A percentile compares a stretch with the other conserved stretches of the same genome.
Conservation (phyloP, 2,888 invertebrate genomes). For the Lasioglossum figueresi region DNA sequence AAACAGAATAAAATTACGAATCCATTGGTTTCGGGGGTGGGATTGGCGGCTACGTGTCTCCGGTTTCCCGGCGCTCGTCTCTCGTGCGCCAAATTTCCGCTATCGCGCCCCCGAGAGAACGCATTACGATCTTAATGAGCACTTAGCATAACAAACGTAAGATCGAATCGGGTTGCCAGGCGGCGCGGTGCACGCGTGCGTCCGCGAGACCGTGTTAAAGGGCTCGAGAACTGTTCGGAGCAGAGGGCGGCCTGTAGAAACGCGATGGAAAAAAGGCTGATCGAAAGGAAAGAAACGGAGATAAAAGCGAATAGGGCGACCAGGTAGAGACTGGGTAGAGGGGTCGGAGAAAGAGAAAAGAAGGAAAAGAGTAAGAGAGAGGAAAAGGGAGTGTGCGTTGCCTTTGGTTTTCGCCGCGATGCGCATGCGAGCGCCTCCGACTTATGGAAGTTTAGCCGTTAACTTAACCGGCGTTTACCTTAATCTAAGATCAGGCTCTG, state of each 20-base stretch:
- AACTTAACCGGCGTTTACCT: slow-evolving; percentile 85
- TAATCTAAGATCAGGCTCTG: slow-evolving; percentile 83
- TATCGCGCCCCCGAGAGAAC: slow-evolving; percentile 71
- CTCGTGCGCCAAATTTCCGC: slow-evolving; percentile 73
- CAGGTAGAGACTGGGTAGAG: not conserved
- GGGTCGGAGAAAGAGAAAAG: not conserved
- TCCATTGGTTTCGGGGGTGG: not conserved
- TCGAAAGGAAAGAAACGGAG: slow-evolving; percentile 12
- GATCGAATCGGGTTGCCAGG: slow-evolving; percentile 78
- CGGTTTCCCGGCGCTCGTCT: slow-evolving; percentile 19
- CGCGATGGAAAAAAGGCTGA: slow-evolving; percentile 9
- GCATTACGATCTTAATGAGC: slow-evolving; percentile 82
- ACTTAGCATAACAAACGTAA: slow-evolving; percentile 83
- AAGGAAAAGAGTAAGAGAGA: not conserved
- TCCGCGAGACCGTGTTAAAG: slow-evolving; percentile 7
- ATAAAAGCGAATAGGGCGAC: not conserved
- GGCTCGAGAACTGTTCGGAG: not conserved
- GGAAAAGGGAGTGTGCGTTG: not conserved
- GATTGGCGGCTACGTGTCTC: not conserved
- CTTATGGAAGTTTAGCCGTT: slow-evolving; percentile 84
- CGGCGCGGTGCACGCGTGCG: slow-evolving; percentile 53
- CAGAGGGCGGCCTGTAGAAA: not conserved
- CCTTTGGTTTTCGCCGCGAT: slow-evolving; percentile 69
- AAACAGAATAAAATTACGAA: not conserved
- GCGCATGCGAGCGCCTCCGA: slow-evolving; percentile 81